phyloP scores from a whole-genome alignment of 2,888 invertebrate species.

The Caenorhabditis sulstoni region DNA sequence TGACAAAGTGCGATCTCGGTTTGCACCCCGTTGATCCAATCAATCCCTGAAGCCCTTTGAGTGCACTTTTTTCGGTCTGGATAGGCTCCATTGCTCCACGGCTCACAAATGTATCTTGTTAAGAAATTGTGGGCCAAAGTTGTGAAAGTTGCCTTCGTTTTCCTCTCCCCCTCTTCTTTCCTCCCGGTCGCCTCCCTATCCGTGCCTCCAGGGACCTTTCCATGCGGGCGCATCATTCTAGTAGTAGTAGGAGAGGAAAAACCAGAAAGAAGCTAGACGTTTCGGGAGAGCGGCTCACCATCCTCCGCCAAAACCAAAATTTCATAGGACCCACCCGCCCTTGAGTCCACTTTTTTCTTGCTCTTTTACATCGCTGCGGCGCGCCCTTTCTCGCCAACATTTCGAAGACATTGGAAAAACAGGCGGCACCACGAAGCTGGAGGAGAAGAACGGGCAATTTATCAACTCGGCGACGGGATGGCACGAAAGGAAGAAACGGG shows the following conservation, averaged over 20 bases:
- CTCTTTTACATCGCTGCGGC: neutral
- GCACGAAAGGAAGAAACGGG: conserved; percentile 68
- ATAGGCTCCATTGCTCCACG: no score
- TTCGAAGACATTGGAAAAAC: no score
- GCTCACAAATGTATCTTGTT: neutral
- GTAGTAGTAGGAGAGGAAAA: no score
- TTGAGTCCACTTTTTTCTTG: neutral
- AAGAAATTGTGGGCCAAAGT: neutral
- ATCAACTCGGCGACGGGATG: conserved; percentile 76
- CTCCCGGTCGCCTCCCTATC: neutral
- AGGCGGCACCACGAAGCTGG: no score
- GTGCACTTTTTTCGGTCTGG: neutral
- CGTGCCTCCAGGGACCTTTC: neutral
- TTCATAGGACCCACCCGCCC: no score
- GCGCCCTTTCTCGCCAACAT: neutral
- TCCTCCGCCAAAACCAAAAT: no score
- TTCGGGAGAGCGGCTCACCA: no score
- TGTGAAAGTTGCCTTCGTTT: neutral
- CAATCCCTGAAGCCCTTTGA: neutral
- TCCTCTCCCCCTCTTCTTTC: neutral
- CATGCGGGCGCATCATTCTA: neutral
- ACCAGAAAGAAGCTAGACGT: no score
- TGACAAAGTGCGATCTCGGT: no score
- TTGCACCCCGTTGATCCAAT: no score
- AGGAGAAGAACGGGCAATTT: neutral